A percentile compares a stretch with the other conserved stretches of the same genome.
These are phyloP conservation scores for Mimas tiliae DNA, from an alignment of 2,888 invertebrate species.

Conservation along the genomic window DNA sequence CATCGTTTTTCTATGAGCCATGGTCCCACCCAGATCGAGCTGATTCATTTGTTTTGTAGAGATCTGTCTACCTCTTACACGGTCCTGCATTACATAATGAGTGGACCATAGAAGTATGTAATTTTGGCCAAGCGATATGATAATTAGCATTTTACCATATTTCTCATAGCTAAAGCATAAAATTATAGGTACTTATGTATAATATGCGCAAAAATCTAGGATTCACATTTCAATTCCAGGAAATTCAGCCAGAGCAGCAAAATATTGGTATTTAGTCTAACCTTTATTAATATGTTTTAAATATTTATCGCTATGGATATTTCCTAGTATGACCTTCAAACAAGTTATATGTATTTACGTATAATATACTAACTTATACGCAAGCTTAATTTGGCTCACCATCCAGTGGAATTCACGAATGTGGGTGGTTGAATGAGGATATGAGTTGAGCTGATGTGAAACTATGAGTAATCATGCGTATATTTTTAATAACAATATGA, in stretches of 20 bases:
- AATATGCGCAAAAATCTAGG: too few relatives aligned
- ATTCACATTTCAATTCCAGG: too few relatives aligned
- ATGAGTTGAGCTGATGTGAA: not conserved
- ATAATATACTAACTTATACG: not conserved
- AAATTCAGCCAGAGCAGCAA: not conserved
- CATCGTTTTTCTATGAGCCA: too few relatives aligned
- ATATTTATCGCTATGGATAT: not conserved
- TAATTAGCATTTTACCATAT: too few relatives aligned
- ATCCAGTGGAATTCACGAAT: not conserved
- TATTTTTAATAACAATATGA: not conserved
- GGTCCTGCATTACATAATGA: too few relatives aligned
- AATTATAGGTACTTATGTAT: too few relatives aligned
- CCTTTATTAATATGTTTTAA: not conserved
- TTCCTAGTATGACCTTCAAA: slow-evolving; percentile 4
- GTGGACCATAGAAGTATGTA: too few relatives aligned
- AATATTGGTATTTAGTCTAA: not conserved
- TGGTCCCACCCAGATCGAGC: too few relatives aligned
- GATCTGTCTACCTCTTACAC: too few relatives aligned
- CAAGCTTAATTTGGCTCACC: not conserved
- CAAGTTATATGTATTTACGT: slow-evolving; percentile 1
- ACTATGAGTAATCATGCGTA: not conserved
- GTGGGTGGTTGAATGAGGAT: slow-evolving; percentile 19
- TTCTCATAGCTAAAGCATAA: too few relatives aligned
- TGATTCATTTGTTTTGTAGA: too few relatives aligned
- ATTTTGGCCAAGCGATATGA: too few relatives aligned